Evolutionary conservation across 2,888 invertebrate species (phyloP).

Genomic region (Drosophila conformis): DNA sequence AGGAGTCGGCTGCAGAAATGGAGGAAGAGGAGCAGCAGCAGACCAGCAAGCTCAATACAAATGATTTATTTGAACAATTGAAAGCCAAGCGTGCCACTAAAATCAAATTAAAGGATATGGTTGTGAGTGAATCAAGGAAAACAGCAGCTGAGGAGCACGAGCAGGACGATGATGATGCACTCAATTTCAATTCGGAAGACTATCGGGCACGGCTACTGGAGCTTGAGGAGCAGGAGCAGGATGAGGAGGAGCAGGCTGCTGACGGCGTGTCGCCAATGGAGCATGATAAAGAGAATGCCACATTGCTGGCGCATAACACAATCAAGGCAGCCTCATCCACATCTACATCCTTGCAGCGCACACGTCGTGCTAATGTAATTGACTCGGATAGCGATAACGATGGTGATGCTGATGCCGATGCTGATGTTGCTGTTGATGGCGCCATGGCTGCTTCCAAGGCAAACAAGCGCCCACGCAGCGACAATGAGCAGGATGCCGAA

Average conservation of each 20-base stretch:
- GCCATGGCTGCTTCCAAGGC: conserved; percentile 66
- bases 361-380: conserved; percentile 83
- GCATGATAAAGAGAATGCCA: conserved; percentile 63
- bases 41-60: conserved; percentile 54
- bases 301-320: conserved; percentile 65
- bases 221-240: conserved; percentile 67
- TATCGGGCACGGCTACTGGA: conserved; percentile 83
- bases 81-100: conserved; percentile 75
- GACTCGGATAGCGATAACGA: conserved; percentile 83
- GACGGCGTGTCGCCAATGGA: conserved; percentile 13
- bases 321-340: conserved; percentile 41
- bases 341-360: conserved; percentile 63
- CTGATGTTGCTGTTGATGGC: conserved; percentile 30
- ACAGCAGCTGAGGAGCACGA: conserved; percentile 23
- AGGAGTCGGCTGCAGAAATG: conserved; percentile 16
- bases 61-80: conserved; percentile 78
- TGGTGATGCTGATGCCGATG: conserved; percentile 25
- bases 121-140: conserved; percentile 61
- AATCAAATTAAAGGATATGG: conserved; percentile 73
- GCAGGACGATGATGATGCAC: conserved; percentile 64
- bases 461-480: conserved; percentile 77
- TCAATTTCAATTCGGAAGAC: conserved; percentile 84
- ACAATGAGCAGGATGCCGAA: conserved; percentile 56
- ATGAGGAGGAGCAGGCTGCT: conserved; percentile 8
- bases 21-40: conserved; percentile 1